Evolutionary conservation across 1,140 invertebrate genomes (phyloP).

Genomic region (Trichonephila inaurata): DNA sequence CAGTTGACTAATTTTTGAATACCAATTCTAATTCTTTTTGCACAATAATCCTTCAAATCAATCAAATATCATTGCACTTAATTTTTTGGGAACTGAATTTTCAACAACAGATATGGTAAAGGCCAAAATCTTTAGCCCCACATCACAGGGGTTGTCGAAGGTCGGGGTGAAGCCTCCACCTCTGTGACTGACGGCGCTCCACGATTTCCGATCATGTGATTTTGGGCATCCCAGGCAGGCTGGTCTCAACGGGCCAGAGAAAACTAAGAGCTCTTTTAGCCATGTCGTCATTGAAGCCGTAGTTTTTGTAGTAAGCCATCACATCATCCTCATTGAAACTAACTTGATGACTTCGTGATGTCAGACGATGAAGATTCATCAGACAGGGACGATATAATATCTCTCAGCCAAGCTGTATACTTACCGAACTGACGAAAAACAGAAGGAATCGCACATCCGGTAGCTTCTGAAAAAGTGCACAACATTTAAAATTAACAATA

Average conservation of each 20-base stretch:
- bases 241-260: constrained; percentile 58
- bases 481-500: too few relatives aligned
- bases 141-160: constrained; percentile 64
- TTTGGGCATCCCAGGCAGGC: not conserved
- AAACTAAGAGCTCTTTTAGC: constrained; percentile 61
- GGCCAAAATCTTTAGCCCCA: constrained; percentile 44
- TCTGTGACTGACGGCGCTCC: constrained; percentile 49
- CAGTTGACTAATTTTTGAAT: too few relatives aligned
- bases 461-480: not conserved
- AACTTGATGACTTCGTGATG: not conserved
- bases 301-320: not conserved
- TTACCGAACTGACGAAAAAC: not conserved
- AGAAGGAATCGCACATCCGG: constrained; percentile 35
- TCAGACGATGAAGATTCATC: not conserved
- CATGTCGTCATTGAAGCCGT: constrained; percentile 21
- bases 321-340: too few relatives aligned
- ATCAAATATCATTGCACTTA: not conserved
- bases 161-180: constrained; percentile 45
- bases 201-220: constrained; percentile 62
- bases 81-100: not conserved
- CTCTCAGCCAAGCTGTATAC: constrained; percentile 2
- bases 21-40: not conserved
- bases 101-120: not conserved
- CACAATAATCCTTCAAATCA: constrained; percentile 9
- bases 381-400: not conserved